Evolutionary conservation across 2,797 vertebrate genomes (phyloP).

Genomic region (Columba guinea): DNA sequence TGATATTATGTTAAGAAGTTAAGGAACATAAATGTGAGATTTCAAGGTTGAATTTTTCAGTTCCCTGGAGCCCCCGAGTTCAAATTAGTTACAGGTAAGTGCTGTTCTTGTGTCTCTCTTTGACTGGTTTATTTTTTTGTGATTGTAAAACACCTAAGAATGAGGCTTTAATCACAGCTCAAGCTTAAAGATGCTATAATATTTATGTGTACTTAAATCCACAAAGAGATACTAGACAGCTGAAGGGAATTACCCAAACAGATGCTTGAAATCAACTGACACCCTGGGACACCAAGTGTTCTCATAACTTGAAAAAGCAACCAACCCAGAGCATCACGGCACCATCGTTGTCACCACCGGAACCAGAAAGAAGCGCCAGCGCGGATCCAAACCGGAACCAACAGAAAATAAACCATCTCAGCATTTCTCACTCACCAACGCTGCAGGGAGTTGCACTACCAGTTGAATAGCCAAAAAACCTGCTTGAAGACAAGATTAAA

Average conservation of each 20-base stretch:
- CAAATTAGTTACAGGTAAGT: not conserved
- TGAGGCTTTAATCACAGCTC: not conserved
- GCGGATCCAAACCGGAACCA: fast-evolving
- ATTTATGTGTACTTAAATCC: not conserved
- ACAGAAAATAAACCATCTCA: no score
- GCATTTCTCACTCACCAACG: not conserved
- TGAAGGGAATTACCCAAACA: not conserved
- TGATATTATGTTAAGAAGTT: not conserved
- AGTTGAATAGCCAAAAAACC: not conserved
- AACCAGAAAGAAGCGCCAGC: not conserved
- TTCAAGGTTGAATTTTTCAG: not conserved
- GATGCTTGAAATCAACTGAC: not conserved
- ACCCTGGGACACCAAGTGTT: not conserved
- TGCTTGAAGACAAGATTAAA: not conserved
- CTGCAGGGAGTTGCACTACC: not conserved
- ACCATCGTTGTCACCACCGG: fast-evolving
- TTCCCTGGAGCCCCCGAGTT: not conserved
- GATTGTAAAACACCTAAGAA: not conserved
- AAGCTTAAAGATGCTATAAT: not conserved
- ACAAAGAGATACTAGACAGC: not conserved
- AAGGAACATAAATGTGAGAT: not conserved
- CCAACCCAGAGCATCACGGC: not conserved
- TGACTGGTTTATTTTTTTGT: not conserved
- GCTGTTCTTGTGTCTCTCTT: not conserved
- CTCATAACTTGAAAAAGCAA: not conserved